Conservation (phyloP, 2,113 vertebrate genomes). For the Thalassoma bifasciatum region DNA sequence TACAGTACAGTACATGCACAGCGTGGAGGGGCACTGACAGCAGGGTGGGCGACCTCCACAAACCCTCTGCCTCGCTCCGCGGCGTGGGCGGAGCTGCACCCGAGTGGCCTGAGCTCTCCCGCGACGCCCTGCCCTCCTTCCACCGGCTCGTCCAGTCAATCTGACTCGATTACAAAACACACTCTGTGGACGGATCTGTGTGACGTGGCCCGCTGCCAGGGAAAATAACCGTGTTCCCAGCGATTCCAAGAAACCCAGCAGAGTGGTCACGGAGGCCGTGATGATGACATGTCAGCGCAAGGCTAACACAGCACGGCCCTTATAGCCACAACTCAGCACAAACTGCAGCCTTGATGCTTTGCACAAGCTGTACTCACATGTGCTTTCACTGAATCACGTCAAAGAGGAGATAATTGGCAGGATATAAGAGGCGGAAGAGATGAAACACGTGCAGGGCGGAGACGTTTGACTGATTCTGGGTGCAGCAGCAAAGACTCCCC, state of each 20-base stretch:
- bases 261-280: conserved; percentile 64
- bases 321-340: conserved; percentile 68
- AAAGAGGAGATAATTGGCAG: conserved; percentile 43
- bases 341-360: conserved; percentile 58
- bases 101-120: conserved; percentile 45
- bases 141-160: conserved; percentile 70
- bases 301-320: conserved; percentile 58
- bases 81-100: conserved; percentile 27
- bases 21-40: conserved; percentile 22
- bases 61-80: background rate
- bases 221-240: conserved; percentile 71
- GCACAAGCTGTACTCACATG: conserved; percentile 59
- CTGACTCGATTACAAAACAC: conserved; percentile 75
- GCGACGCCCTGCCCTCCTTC: conserved; percentile 51
- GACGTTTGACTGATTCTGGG: conserved; percentile 19
- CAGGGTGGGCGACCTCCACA: conserved; percentile 19
- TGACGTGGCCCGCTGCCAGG: conserved; percentile 69
- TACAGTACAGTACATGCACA: conserved; percentile 22
- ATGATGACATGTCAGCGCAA: conserved; percentile 75
- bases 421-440: conserved; percentile 30
- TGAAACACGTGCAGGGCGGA: conserved; percentile 38
- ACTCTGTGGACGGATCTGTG: conserved; percentile 71
- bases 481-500: conserved; percentile 2
- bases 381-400: conserved; percentile 40
- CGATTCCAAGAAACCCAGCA: conserved; percentile 68